Percentiles rank a stretch among this genome's conserved stretches.
These are phyloP conservation scores for Falco punctatus DNA, from an alignment of 2,113 vertebrate genomes.

Conservation along the genomic window DNA sequence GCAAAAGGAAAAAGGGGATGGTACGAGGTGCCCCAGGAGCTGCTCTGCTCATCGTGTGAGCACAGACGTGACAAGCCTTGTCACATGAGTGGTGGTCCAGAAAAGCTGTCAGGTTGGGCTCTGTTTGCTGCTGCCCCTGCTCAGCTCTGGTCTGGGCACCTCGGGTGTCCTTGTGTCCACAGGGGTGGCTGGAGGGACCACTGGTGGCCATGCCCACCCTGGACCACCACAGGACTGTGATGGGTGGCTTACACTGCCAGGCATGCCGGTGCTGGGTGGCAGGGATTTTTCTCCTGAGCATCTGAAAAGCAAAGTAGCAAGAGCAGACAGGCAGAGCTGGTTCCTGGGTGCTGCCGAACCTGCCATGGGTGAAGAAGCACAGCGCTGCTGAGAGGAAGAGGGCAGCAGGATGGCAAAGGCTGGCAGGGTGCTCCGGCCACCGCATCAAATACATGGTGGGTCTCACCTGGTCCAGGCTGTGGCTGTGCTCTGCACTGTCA, in stretches of 20 bases:
- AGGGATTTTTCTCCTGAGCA: rapidly evolving
- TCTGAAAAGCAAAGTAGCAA: background rate
- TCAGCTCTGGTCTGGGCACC: background rate
- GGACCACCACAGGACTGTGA: background rate
- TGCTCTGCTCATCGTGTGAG: background rate
- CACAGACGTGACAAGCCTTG: background rate
- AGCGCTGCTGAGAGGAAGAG: background rate
- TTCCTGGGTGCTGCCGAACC: background rate
- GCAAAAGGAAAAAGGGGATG: background rate
- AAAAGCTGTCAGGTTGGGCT: background rate
- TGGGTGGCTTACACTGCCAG: rapidly evolving
- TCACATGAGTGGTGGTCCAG: background rate
- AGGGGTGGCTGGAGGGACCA: rapidly evolving
- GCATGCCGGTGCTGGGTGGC: rapidly evolving
- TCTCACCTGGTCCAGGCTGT: background rate
- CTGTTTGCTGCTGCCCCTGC: background rate
- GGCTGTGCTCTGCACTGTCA: rapidly evolving
- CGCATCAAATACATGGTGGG: background rate
- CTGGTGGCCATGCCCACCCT: rapidly evolving
- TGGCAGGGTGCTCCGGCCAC: background rate
- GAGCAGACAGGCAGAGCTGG: background rate
- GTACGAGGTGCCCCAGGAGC: rapidly evolving
- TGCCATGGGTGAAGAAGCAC: background rate
- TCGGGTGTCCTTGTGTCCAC: no score
- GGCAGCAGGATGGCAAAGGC: rapidly evolving